These are phyloP conservation scores for Buathra laborator DNA, from an alignment of 2,888 invertebrate species.

Conservation along the genomic window DNA sequence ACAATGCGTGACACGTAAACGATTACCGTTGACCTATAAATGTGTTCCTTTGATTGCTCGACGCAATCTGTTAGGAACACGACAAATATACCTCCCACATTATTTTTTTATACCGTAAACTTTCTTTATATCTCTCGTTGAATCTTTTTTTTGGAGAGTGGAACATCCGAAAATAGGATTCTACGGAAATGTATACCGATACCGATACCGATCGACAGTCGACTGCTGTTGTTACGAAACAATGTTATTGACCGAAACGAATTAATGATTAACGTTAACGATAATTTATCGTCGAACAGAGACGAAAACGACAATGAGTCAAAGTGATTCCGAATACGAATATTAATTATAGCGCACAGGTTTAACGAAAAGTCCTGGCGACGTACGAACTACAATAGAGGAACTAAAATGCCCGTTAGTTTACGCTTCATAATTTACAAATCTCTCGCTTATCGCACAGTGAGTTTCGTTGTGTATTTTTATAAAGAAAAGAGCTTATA, in stretches of 20 bases:
- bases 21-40: constrained; percentile 27
- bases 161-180: constrained; percentile 59
- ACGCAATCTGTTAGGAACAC: constrained; percentile 50
- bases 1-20: constrained; percentile 9
- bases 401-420: constrained; percentile 70
- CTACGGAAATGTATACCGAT: constrained; percentile 25
- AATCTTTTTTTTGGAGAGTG: constrained; percentile 51
- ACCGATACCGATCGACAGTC: constrained; percentile 45
- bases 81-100: constrained; percentile 26
- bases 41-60: constrained; percentile 65
- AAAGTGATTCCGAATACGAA: constrained; percentile 67
- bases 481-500: constrained; percentile 82
- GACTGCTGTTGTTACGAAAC: constrained; percentile 54
- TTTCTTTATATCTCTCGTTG: constrained; percentile 14
- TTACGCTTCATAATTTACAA: constrained; percentile 79
- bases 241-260: constrained; percentile 57
- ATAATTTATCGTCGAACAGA: constrained; percentile 48
- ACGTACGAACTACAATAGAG: constrained; percentile 70
- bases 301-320: constrained; percentile 60
- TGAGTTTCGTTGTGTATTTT: constrained; percentile 84
- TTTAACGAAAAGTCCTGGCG: constrained; percentile 70
- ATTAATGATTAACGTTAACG: constrained; percentile 41
- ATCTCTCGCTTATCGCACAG: constrained; percentile 80
- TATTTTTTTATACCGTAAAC: constrained; percentile 52
- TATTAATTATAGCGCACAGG: constrained; percentile 71